Base-by-base conservation (phyloP, 2,797 vertebrate species). In the Acanthurus leucopareius region DNA sequence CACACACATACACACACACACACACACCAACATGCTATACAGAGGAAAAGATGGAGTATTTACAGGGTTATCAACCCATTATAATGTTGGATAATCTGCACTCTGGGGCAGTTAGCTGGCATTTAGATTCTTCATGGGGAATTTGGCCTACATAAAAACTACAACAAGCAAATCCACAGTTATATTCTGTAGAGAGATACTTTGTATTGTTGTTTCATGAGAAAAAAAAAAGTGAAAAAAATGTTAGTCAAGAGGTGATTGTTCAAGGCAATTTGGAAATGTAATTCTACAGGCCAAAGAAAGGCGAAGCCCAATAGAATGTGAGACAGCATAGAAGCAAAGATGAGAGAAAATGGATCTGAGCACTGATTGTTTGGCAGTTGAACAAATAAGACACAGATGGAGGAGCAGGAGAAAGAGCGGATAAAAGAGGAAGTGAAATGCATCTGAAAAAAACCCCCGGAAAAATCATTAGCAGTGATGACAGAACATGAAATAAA, bases 61-160 rank as follows among this genome's bases (percentile, higher is more conserved):
- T 89, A 83, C 79, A 68, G 86, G 72, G 80, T 89, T 90, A 89
- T 86, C 83, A 76, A 53, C 19, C 84, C 74, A 79, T 87, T 87
- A 59, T 86, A 77, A 85, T 79, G 85, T 76, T 82, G 79, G 86
- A 81, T 90, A 89, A 91, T 90, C 87, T 89, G 79, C 75, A 80
- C 86, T 88, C 44, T 3, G 10, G 86, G 84, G 70, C 83, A 86
- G 82, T 86, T 87, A 58, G 82, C 80, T 85, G 83, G 85, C 75
- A 88, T 75, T 56, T 32, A 45, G 38, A 85, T 80, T 79, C 59
- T 88, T 89, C 85, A 86, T 65, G 45, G 77, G 77, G 73, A 89
- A 82, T 87, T 82, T 80, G 66, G 77, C 80, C 83, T 57, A 84
- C 58, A 89, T 82, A 70, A 87, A 83, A 89, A 84, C 54, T 80